phyloP scores from a whole-genome alignment of 2,888 invertebrate species.

The Cryptosula pallasiana region DNA sequence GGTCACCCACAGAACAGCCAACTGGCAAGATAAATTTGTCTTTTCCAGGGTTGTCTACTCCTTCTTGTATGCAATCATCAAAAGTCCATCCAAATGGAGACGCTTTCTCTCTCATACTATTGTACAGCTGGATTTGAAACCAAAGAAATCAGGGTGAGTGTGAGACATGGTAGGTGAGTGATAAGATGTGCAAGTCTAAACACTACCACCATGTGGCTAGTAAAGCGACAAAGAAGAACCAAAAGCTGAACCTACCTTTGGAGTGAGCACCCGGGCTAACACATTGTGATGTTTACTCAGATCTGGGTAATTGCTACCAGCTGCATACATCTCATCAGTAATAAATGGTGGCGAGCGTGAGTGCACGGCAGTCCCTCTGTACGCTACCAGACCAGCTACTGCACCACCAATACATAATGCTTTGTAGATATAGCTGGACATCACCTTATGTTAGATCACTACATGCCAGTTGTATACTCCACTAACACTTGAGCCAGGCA shows the following conservation, averaged over 20 bases:
- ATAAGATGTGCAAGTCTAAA: not conserved
- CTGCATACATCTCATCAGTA: conserved; percentile 31
- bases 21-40: conserved; percentile 30
- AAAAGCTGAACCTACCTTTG: conserved; percentile 29
- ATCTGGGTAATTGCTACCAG: conserved; percentile 33
- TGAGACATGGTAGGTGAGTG: too few relatives aligned
- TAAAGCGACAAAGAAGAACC: too few relatives aligned
- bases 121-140: conserved; percentile 29
- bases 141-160: too few relatives aligned
- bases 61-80: conserved; percentile 34
- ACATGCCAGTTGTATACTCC: too few relatives aligned
- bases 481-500: too few relatives aligned
- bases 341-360: not conserved
- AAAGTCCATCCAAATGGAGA: conserved; percentile 31
- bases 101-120: conserved; percentile 29
- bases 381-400: not conserved
- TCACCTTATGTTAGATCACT: too few relatives aligned
- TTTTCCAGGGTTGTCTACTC: conserved; percentile 34
- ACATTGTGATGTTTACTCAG: conserved; percentile 31
- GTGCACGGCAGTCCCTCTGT: not conserved
- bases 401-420: not conserved
- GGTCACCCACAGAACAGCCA: conserved; percentile 35
- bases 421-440: not conserved
- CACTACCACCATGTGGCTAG: too few relatives aligned
- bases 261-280: conserved; percentile 31